Conservation (phyloP, 2,888 invertebrate species). For the Andrena minutula region DNA sequence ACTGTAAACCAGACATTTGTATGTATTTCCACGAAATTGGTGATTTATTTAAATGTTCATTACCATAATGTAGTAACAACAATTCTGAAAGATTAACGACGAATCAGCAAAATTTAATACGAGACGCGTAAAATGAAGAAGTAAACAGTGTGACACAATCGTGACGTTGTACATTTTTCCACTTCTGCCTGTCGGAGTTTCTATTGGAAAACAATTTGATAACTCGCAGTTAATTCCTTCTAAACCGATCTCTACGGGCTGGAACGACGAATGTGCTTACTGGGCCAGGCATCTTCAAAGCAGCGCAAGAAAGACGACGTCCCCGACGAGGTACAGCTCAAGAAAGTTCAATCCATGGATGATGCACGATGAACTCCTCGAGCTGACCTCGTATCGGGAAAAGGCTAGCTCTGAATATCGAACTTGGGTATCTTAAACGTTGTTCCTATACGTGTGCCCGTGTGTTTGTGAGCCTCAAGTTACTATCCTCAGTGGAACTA, state of each 20-base stretch:
- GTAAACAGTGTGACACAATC: neutral
- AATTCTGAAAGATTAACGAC: neutral
- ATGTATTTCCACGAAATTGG: neutral
- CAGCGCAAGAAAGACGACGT: slow-evolving; percentile 39
- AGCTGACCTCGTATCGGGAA: slow-evolving; percentile 36
- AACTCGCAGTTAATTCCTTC: neutral
- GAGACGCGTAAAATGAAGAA: neutral
- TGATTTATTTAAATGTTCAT: neutral
- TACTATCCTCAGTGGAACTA: neutral
- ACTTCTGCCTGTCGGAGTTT: neutral
- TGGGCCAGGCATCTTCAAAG: slow-evolving; percentile 23
- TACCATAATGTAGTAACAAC: neutral
- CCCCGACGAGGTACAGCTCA: slow-evolving; percentile 11
- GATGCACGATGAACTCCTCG: slow-evolving; percentile 40
- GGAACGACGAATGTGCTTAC: slow-evolving; percentile 41
- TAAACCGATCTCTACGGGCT: neutral
- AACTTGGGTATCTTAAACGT: slow-evolving; percentile 23
- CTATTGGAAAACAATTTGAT: neutral
- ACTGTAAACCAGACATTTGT: slow-evolving; percentile 23
- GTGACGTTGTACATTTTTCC: no score
- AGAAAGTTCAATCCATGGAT: slow-evolving; percentile 51
- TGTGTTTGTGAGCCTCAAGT: neutral
- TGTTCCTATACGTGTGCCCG: neutral
- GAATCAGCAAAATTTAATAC: neutral
- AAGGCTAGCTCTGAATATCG: slow-evolving; percentile 45